Percentiles rank a stretch among this genome's conserved stretches.
phyloP scores from a whole-genome alignment of 2,113 vertebrate species.

The Tichodroma muraria region DNA sequence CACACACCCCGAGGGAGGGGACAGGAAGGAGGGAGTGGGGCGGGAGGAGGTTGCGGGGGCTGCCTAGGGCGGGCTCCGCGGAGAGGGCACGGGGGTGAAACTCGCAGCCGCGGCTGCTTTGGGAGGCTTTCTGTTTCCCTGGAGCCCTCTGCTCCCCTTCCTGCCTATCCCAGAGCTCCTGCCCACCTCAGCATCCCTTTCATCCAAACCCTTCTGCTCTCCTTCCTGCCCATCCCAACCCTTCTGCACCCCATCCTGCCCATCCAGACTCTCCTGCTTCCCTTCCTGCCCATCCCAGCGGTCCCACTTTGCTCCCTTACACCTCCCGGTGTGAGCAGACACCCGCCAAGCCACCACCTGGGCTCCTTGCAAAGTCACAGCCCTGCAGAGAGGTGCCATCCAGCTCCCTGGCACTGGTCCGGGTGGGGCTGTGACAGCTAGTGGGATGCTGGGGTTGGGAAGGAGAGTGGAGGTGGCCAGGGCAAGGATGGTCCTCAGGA shows the following conservation, averaged over 20 bases:
- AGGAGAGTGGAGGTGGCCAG: neutral
- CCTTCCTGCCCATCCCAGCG: rapidly evolving
- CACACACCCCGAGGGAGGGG: neutral
- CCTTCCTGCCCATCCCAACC: neutral
- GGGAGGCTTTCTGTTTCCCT: neutral
- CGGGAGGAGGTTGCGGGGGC: neutral
- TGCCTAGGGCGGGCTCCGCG: neutral
- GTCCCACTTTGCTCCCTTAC: neutral
- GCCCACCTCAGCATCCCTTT: neutral
- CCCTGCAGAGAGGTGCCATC: neutral
- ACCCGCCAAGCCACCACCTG: rapidly evolving
- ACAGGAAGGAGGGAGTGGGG: neutral
- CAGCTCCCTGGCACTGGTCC: neutral
- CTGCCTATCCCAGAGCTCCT: neutral
- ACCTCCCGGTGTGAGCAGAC: neutral
- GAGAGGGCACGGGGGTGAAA: neutral
- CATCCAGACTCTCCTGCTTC: rapidly evolving
- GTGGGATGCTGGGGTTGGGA: neutral
- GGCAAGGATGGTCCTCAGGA: neutral
- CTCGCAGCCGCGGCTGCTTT: rapidly evolving
- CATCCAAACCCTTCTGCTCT: neutral
- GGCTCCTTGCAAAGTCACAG: neutral
- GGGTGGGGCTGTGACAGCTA: neutral
- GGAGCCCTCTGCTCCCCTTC: neutral
- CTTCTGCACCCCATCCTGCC: neutral